Evolutionary conservation across 2,797 vertebrate species (phyloP), one percentile per base, ranked within the genome.

Genomic region (Sorex maritimensis): DNA sequence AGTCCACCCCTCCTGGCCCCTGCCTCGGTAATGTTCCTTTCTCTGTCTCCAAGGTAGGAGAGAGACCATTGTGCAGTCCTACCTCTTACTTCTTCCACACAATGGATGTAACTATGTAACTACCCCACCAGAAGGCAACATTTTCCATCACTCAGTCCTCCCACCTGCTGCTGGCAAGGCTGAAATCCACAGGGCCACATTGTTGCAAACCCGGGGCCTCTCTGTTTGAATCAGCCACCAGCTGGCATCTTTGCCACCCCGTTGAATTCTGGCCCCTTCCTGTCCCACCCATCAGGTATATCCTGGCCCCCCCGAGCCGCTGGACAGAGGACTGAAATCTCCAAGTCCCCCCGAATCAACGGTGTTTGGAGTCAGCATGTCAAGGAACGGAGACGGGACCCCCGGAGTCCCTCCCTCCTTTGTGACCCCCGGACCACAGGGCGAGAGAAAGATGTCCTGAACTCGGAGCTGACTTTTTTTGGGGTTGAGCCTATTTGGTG

Each of bases 191-290:
- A 52, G 49, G 13, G 49, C 13, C 49, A 14, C 49, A 52, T 14
- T 52, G 49, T 52, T 52, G 0, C 30, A 28, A 2, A 41, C 11
- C 44, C 82, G 73, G 26, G 28, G 41, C 6, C 49, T 52, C 12
- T 41, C 30, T n/a, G 44, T 58, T 88, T 38, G 17, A 61, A 19
- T 71, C 49, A 78, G 78, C 61, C 38, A 23, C 15, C 23, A 3
- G 61, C 34, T 72, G 44, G 44, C 28, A 17, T 75, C 77, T n/a
- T 19, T 5, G 34, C 89, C 84, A 85, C 41, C 52, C 69, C 61
- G n/a, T 24, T 82, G 68, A 19, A 63, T 38, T 68, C 38, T 73
- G 88, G 92, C 65, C 87, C 79, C 69, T 86, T 52, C 71, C 74
- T 80, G 81, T 67, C 71, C 72, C 15, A 17, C 6, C 81, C 1